Conservation (phyloP, 1,140 invertebrate species). For the Muscidifurax raptorellus region DNA sequence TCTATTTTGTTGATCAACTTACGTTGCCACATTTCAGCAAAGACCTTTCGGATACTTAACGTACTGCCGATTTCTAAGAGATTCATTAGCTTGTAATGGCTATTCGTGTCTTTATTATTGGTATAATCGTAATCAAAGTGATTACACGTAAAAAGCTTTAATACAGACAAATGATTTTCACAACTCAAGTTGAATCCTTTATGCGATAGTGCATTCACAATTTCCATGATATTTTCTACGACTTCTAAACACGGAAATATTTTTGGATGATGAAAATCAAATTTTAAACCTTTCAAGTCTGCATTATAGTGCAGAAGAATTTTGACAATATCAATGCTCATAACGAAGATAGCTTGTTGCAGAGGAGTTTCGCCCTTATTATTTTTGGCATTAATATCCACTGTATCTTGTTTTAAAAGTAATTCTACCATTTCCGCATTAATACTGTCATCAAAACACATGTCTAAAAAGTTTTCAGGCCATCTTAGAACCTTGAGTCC, state of each 20-base stretch:
- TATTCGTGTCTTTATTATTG: not conserved
- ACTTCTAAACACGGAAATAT: not conserved
- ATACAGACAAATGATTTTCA: not conserved
- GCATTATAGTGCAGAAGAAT: not conserved
- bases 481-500: not conserved
- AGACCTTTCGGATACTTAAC: not conserved
- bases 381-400: too few relatives aligned
- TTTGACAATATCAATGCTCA: not conserved
- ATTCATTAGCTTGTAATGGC: not conserved
- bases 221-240: not conserved
- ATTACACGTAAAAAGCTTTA: not conserved
- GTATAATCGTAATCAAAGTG: not conserved
- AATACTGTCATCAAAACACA: not conserved
- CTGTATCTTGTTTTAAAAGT: too few relatives aligned
- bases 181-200: not conserved
- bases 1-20: too few relatives aligned
- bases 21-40: too few relatives aligned
- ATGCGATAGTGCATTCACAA: not conserved
- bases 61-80: not conserved
- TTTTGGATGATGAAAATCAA: not conserved
- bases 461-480: not conserved
- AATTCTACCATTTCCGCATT: too few relatives aligned
- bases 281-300: not conserved
- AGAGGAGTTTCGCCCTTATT: too few relatives aligned
- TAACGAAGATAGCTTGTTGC: not conserved